Base-by-base conservation (phyloP, 1,140 invertebrate species). In the Pseudomyrmex sp. region DNA sequence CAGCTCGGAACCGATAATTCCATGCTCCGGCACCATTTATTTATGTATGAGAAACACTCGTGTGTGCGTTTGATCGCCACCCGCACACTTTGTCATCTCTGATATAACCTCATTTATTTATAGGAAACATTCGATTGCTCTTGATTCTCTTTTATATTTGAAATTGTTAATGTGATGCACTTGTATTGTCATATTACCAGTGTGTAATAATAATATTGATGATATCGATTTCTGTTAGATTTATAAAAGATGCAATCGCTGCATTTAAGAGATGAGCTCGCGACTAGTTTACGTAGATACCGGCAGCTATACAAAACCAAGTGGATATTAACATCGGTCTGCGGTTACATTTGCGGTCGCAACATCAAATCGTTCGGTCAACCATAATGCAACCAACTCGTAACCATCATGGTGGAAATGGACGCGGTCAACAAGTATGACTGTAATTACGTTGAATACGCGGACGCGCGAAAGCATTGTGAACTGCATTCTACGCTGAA, bases 301-400 rank as follows among this genome's bases (percentile, higher is more conserved):
- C 85, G 82, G 44, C 69, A 74, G 65, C 44, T 18, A 35, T 35
- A 58, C 83, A 50, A 61, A 79, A 20, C 77, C 26, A 26, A 84
- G 63, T 56, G 85, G 79, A 79, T 89, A 89, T 86, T 91, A 87
- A 89, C 72, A 83, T 85, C 62, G 26, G 75, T 48, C 18, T 85
- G 90, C 75, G 91, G 91, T 91, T 63, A 20, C 83, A 88, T 88
- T 73, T 73, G 75, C 50, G 82, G 82, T 68, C 9, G 56, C 74
- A 74, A 82, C 87, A 87, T 93, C 90, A 89, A 93, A 94, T 93
- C 88, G 90, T 87, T 92, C 84, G 92, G 93, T 91, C 83, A 89
- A 93, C 93, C 93, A 82, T 91, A 93, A 93, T 89, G 91, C 66
- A 88, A 93, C 93, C 93, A 88, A 89, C 89, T 92, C 90, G 87